Evolutionary conservation across 2,113 vertebrate species (phyloP).

Genomic region (Ifrita kowaldi): DNA sequence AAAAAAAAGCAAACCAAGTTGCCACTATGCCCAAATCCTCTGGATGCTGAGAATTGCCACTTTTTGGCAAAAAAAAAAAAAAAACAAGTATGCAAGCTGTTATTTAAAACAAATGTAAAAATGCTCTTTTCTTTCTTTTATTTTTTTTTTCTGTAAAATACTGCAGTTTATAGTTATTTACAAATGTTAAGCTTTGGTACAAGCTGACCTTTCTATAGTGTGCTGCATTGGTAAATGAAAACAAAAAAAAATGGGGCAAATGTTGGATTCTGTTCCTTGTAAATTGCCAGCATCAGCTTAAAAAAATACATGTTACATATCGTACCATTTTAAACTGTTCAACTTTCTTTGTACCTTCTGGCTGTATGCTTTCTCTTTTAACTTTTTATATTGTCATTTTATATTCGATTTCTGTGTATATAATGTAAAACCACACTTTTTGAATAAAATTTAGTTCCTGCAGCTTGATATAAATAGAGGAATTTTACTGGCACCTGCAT

Average conservation of each 20-base stretch:
- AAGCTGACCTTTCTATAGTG: constrained; percentile 83
- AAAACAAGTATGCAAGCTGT: constrained; percentile 78
- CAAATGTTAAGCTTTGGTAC: constrained; percentile 94
- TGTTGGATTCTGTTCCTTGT: constrained; percentile 82
- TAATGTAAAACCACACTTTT: constrained; percentile 92
- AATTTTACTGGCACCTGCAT: constrained; percentile 86
- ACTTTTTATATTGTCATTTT: constrained; percentile 99
- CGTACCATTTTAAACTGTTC: constrained; percentile 92
- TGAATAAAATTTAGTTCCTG: constrained; percentile 91
- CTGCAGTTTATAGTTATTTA: constrained; percentile 92
- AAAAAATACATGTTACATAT: constrained; percentile 89
- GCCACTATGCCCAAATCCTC: constrained; percentile 74
- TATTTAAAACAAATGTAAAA: constrained; percentile 78
- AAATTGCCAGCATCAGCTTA: constrained; percentile 90
- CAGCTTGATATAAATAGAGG: constrained; percentile 90
- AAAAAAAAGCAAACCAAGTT: constrained; percentile 47
- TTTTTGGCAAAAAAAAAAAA: constrained; percentile 61
- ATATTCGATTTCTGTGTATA: constrained; percentile 96
- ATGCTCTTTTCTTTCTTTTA: constrained; percentile 65
- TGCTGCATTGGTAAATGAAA: constrained; percentile 83
- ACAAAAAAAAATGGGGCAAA: constrained; percentile 73
- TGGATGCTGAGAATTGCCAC: constrained; percentile 76
- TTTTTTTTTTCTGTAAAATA: constrained; percentile 83
- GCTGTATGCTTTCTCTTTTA: constrained; percentile 96
- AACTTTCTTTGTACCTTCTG: constrained; percentile 94